Base-by-base conservation (phyloP, 2,113 vertebrate genomes). In the Siniperca knerii region DNA sequence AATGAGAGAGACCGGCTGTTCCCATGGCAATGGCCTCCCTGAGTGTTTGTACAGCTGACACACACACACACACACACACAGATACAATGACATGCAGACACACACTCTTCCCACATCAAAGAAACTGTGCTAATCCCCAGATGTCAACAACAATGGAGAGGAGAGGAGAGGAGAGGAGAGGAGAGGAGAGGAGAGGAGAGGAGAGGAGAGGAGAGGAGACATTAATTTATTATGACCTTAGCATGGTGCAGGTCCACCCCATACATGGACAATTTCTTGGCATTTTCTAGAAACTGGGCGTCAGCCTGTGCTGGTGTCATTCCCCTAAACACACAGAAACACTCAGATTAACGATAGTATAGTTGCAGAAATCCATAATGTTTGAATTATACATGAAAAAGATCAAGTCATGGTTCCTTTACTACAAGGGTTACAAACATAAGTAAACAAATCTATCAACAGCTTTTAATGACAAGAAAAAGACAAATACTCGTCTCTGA, bases 211-310 rank as follows among this genome's bases (percentile, higher is more conserved):
- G 12, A 54, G 54, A 54, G 48, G 75, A 60, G 58, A 64, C 33
- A 35, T 72, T 82, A 11, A 73, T 97, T 44, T 23, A 42, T 73
- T 83, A 35, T 55, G 97, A 99, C 98, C 98, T 99, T 99, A 70
- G 98, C 98, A 66, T 97, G 98, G 93, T 99, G 98, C 55, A 99
- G 96, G 91, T 99, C 98, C 82, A 99, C 97, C 1, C 98, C 98
- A 0, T 99, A 99, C 98, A 99, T 99, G 68, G 98, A 99, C 55
- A 99, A 96, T 71, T 98, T 98, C 96, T 99, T 99, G 71, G 98
- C 98, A 73, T 98, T 99, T 96, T 99, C 98, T 95, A 99, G 93
- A 95, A 99, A 99, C 92, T 98, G 97, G 76, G 95, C 86, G 85
- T 99, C 98, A 2, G 98, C 98, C 77, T 99, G 97, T 68, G 98